Evolutionary conservation across 2,888 invertebrate species (phyloP).

Genomic region (Pelosia muscerda): DNA sequence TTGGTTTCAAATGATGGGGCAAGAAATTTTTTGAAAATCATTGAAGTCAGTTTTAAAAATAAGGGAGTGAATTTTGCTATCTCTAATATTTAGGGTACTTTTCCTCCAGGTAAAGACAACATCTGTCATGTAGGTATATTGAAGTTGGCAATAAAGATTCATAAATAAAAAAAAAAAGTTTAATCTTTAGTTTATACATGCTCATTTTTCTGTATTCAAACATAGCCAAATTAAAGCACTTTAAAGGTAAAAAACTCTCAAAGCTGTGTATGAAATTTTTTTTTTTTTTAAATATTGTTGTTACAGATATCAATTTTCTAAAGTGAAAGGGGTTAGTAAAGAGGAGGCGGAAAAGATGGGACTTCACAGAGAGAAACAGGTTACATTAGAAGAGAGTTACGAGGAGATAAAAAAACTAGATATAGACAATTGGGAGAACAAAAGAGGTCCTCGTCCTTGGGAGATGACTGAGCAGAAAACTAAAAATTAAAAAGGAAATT

Average conservation of each 20-base stretch:
- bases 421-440: constrained; percentile 94
- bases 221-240: neutral
- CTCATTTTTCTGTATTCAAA: neutral
- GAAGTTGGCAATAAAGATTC: too few relatives aligned
- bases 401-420: constrained; percentile 91
- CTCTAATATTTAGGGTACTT: too few relatives aligned
- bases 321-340: constrained; percentile 85
- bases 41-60: too few relatives aligned
- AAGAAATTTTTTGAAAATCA: too few relatives aligned
- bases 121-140: too few relatives aligned
- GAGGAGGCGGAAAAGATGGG: constrained; percentile 90
- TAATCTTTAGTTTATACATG: neutral
- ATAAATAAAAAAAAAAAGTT: too few relatives aligned
- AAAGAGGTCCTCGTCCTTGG: constrained; percentile 95
- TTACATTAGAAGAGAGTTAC: constrained; percentile 91
- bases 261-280: neutral
- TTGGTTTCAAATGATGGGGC: too few relatives aligned
- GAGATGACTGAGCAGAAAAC: constrained; percentile 82
- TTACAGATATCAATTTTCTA: constrained; percentile 87
- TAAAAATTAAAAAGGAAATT: constrained; percentile 46
- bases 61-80: too few relatives aligned
- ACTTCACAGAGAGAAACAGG: constrained; percentile 89
- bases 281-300: neutral
- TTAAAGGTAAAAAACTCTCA: neutral
- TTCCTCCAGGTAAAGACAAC: too few relatives aligned